Evolutionary conservation across 1,140 invertebrate genomes (phyloP), one percentile per base, ranked within the genome.

Genomic region (Scaptomyza montana): DNA sequence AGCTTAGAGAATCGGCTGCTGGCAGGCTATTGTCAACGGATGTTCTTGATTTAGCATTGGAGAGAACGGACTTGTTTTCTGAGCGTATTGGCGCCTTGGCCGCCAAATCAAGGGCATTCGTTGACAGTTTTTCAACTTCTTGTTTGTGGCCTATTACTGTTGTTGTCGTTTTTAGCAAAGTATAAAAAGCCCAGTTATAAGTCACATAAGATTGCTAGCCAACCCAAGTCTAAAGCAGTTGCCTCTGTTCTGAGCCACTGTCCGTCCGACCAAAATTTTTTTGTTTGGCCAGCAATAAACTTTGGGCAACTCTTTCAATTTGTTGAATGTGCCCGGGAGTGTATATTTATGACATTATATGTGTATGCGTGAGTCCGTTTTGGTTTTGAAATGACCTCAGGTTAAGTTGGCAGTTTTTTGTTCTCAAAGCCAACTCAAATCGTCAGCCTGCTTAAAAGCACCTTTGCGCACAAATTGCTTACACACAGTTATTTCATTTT

Each of bases 281-380:
- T 76, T 78, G 82, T 82, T 86, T 86, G 82, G 82, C 75, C 68
- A 62, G 78, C 82, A 82, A 86, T 82, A 78, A 82, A 87, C 78
- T 87, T 87, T 82, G 78, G 84, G 84, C 78, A 87, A 87, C 84
- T 87, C 82, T 87, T 87, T 87, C 84, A 82, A 82, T 89, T 89
- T 87, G 65, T 55, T 47, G 33, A 56, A 70, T 61, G 57, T 60
- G 43, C 9, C 41, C 13, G 65, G 50, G 25, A 33, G 30, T 49
- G 61, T 61, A 25, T 53, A 55, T 65, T 54, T 46, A 9, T 51
- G 16, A 13, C 30, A 30, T 49, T 51, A 36, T 54, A 50, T 51
- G 49, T 49, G n/a, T 46, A 28, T 51, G 28, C 46, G 78, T 49
- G 41, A 64, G 66, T 59, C 19, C 69, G 65, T 12, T 47, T 63